phyloP scores from a whole-genome alignment of 92 coral and sea anemone genomes.

The Palythoa grandis region DNA sequence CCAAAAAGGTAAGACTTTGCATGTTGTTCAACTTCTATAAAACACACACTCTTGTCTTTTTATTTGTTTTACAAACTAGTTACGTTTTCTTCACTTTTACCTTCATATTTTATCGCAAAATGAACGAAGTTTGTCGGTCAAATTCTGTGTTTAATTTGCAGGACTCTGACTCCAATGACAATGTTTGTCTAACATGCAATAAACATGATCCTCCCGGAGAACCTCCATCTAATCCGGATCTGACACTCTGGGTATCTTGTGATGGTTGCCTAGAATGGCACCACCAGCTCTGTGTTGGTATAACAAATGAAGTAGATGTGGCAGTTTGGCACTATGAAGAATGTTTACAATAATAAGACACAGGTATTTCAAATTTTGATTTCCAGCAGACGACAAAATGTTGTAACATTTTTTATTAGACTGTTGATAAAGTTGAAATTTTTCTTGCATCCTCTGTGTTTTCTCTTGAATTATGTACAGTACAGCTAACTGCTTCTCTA shows the following conservation, averaged over 20 bases:
- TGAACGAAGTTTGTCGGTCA: slow-evolving; percentile 4
- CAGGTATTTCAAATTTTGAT: slow-evolving; percentile 14
- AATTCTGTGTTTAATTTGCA: slow-evolving; percentile 22
- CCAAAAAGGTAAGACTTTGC: no score
- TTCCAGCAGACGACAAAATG: slow-evolving; percentile 6
- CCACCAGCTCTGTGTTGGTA: not conserved
- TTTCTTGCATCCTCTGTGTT: not conserved
- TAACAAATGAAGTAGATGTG: slow-evolving; percentile 26
- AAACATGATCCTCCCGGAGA: slow-evolving; percentile 29
- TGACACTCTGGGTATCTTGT: no score
- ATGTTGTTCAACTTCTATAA: slow-evolving; percentile 5
- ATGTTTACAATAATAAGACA: slow-evolving; percentile 44
- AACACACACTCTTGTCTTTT: slow-evolving; percentile 13
- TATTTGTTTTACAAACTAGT: slow-evolving; percentile 19
- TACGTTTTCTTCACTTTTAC: slow-evolving; percentile 14
- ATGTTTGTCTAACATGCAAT: slow-evolving; percentile 38
- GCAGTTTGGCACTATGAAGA: slow-evolving; percentile 38
- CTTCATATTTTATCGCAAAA: slow-evolving; percentile 13
- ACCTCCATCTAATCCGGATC: no score
- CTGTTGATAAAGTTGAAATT: no score
- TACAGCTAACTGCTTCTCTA: not conserved
- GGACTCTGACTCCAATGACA: slow-evolving; percentile 44
- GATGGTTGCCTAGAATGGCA: no score
- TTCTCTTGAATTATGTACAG: not conserved
- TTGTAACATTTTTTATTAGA: not conserved